A percentile compares a stretch with the other conserved stretches of the same genome.
phyloP scores from a whole-genome alignment of 2,113 vertebrate species.

The Mugil cephalus region DNA sequence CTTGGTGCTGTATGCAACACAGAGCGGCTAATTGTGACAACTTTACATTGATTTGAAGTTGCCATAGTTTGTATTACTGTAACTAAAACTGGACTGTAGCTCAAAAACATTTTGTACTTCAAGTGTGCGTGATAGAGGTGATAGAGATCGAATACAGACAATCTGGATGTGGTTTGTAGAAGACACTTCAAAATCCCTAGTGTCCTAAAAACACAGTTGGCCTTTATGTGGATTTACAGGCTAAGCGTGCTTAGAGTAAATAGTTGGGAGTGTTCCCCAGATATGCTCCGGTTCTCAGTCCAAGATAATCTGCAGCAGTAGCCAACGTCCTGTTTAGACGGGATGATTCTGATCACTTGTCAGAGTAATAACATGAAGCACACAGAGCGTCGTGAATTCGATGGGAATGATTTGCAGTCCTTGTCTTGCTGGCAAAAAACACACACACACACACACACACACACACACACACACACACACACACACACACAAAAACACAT shows the following conservation, averaged over 20 bases:
- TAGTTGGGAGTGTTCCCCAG: conserved; percentile 61
- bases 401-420: conserved; percentile 27
- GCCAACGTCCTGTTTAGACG: conserved; percentile 50
- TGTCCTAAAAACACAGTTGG: conserved; percentile 57
- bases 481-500: too few species aligned
- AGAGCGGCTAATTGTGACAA: not conserved
- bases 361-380: conserved; percentile 46
- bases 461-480: too few species aligned
- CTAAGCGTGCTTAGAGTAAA: conserved; percentile 66
- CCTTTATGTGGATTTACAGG: conserved; percentile 65
- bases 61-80: not conserved
- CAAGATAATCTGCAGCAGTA: conserved; percentile 67
- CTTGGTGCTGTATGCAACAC: too few species aligned
- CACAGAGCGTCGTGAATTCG: conserved; percentile 33
- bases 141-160: not conserved
- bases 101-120: conserved; percentile 1
- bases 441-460: too few species aligned
- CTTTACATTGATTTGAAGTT: conserved; percentile 2
- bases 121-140: not conserved
- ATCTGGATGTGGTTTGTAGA: conserved; percentile 25
- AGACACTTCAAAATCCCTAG: conserved; percentile 52
- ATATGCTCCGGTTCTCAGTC: conserved; percentile 56
- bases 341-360: conserved; percentile 58
- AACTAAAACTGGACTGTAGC: not conserved
- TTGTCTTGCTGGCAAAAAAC: conserved; percentile 22